Conservation (phyloP, 2,113 vertebrate species). For the Triplophysa rosa region DNA sequence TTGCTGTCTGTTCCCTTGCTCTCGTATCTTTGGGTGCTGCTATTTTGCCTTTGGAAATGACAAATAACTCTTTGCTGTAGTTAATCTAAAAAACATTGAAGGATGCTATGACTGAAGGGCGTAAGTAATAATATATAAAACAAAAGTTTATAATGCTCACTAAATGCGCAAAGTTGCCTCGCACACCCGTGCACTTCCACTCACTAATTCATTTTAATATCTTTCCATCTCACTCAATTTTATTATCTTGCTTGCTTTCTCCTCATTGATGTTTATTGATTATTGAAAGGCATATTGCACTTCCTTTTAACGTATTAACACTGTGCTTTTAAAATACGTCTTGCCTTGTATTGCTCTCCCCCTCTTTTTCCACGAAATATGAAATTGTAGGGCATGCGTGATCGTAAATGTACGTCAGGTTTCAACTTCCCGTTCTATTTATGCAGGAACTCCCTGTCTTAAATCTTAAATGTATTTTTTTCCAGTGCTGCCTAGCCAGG, state of each 20-base stretch:
- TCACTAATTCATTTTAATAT: slow-evolving; percentile 9
- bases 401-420: slow-evolving; percentile 39
- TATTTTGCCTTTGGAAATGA: slow-evolving; percentile 30
- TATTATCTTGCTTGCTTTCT: slow-evolving; percentile 19
- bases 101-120: not conserved
- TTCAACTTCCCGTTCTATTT: slow-evolving; percentile 25
- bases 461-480: slow-evolving; percentile 38
- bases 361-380: slow-evolving; percentile 11
- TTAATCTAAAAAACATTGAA: not conserved
- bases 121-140: not conserved
- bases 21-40: slow-evolving; percentile 12
- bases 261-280: slow-evolving; percentile 36
- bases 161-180: slow-evolving; percentile 1
- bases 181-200: slow-evolving; percentile 11
- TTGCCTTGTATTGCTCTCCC: slow-evolving; percentile 8
- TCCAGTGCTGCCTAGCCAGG: slow-evolving; percentile 1
- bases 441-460: slow-evolving; percentile 33
- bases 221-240: not conserved
- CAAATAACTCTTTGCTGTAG: not conserved
- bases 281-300: slow-evolving; percentile 10
- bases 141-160: not conserved
- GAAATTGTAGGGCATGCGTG: slow-evolving; percentile 15
- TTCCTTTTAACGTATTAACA: slow-evolving; percentile 14
- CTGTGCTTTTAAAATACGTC: not conserved
- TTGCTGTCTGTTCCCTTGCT: slow-evolving; percentile 2